A percentile compares a stretch with the other conserved stretches of the same genome.
Evolutionary conservation across 2,888 invertebrate species (phyloP).

Genomic region (Tipula vernalis): DNA sequence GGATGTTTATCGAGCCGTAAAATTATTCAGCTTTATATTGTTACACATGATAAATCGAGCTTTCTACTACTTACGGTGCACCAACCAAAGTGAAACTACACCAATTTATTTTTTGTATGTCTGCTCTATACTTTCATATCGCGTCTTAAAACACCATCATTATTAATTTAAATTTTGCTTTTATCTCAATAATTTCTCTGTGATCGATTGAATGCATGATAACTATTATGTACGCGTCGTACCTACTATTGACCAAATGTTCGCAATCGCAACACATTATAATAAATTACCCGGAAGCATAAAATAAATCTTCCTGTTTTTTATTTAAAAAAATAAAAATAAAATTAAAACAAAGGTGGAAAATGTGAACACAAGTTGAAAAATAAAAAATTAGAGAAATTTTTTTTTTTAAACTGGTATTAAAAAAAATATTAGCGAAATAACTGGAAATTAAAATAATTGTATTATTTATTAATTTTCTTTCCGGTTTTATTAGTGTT

Average conservation of each 20-base stretch:
- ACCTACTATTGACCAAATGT: background rate
- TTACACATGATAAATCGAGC: background rate
- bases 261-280: background rate
- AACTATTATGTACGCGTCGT: background rate
- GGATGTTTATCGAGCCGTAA: background rate
- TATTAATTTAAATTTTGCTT: background rate
- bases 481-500: background rate
- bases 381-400: background rate
- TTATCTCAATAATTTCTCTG: background rate
- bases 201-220: background rate
- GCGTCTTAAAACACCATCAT: background rate
- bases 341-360: background rate
- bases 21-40: background rate
- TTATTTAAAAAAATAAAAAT: background rate
- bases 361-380: background rate
- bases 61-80: background rate
- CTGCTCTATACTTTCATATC: background rate
- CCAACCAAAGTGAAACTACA: background rate
- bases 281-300: background rate
- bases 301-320: background rate
- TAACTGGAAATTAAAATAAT: background rate
- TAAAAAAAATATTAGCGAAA: background rate
- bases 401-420: background rate
- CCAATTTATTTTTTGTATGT: background rate
- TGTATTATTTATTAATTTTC: background rate